A percentile compares a stretch with the other conserved stretches of the same genome.
Evolutionary conservation across 2,797 vertebrate genomes (phyloP).

Genomic region (Crax fasciolata): DNA sequence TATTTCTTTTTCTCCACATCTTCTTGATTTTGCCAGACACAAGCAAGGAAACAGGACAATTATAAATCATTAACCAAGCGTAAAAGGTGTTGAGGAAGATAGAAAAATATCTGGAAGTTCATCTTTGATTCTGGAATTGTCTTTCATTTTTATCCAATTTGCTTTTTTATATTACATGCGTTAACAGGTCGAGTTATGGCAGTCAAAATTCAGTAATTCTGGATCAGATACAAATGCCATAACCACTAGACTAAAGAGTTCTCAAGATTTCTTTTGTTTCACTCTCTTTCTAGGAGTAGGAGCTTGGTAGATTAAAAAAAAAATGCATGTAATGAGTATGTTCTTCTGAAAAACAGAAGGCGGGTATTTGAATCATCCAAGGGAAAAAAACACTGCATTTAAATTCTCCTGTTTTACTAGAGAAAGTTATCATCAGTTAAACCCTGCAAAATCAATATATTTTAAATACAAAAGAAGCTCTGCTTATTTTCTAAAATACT

Average conservation of each 20-base stretch:
- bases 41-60: not conserved
- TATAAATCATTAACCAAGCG: not conserved
- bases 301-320: not conserved
- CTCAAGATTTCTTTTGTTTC: not conserved
- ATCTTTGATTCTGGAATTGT: not conserved
- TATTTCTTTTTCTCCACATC: rapidly evolving
- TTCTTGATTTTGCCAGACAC: not conserved
- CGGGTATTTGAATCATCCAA: not conserved
- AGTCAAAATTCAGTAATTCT: not conserved
- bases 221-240: not conserved
- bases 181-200: not conserved
- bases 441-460: not conserved
- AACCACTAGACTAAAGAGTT: not conserved
- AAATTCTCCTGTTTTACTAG: not conserved
- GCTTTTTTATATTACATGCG: not conserved
- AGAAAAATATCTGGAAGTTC: rapidly evolving
- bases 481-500: not conserved
- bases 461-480: not conserved
- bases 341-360: not conserved
- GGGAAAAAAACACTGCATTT: not conserved
- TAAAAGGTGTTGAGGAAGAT: not conserved
- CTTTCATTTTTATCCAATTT: not conserved
- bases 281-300: not conserved
- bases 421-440: not conserved
- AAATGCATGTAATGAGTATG: not conserved